Percentiles rank a stretch among this genome's conserved stretches.
Evolutionary conservation across 2,888 invertebrate genomes (phyloP).

Genomic region (Noctua comes): DNA sequence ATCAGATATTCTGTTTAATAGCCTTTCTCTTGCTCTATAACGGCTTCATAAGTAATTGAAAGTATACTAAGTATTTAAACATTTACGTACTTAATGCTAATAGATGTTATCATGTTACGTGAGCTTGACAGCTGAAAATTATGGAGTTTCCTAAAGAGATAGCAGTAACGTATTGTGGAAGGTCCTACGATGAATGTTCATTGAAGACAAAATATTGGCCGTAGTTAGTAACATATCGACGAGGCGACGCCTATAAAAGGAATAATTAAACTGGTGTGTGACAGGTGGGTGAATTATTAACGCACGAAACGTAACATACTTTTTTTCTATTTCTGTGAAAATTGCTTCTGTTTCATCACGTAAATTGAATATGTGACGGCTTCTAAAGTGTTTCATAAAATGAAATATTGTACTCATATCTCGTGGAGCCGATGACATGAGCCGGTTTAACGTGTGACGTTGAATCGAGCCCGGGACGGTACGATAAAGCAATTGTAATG

Average conservation of each 20-base stretch:
- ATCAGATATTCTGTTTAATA: slow-evolving; percentile 42
- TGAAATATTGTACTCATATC: slow-evolving; percentile 23
- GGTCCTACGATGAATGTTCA: slow-evolving; percentile 33
- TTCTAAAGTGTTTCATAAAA: slow-evolving; percentile 13
- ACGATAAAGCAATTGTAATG: slow-evolving; percentile 13
- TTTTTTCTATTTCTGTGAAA: slow-evolving; percentile 30
- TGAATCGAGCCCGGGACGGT: not conserved
- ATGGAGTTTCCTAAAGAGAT: slow-evolving; percentile 30
- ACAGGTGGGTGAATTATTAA: slow-evolving; percentile 40
- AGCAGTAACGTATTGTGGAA: slow-evolving; percentile 13
- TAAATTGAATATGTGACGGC: slow-evolving; percentile 36
- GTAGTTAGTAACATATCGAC: slow-evolving; percentile 28
- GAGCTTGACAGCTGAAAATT: slow-evolving; percentile 14
- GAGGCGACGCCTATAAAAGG: slow-evolving; percentile 17
- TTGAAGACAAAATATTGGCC: slow-evolving; percentile 42
- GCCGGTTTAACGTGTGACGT: slow-evolving; percentile 8
- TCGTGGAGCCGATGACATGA: slow-evolving; percentile 1
- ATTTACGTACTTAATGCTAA: not conserved
- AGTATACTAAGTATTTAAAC: slow-evolving; percentile 10
- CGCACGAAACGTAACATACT: slow-evolving; percentile 9
- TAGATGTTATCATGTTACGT: slow-evolving; percentile 17
- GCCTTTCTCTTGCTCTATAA: slow-evolving; percentile 9
- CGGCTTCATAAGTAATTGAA: slow-evolving; percentile 29
- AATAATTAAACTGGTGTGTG: slow-evolving; percentile 54
- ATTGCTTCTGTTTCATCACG: slow-evolving; percentile 26